phyloP scores from a whole-genome alignment of 2,113 vertebrate species.

The Alaudala cheleensis region DNA sequence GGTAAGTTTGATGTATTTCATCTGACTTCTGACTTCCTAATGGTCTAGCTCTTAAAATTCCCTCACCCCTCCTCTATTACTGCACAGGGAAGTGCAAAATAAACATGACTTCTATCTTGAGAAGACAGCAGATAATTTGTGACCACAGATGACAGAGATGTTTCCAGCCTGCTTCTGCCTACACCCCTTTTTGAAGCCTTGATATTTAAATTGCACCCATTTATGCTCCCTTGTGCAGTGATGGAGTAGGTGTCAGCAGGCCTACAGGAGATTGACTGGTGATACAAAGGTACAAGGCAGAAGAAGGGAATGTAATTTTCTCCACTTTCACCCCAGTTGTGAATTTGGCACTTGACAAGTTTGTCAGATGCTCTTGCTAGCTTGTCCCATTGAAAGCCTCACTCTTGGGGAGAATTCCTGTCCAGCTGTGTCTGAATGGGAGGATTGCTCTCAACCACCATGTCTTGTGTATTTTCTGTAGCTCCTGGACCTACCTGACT shows the following conservation, averaged over 20 bases:
- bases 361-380: neutral
- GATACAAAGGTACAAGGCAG: neutral
- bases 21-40: slow-evolving; percentile 11
- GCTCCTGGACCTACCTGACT: neutral
- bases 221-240: neutral
- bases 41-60: neutral
- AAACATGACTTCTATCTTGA: neutral
- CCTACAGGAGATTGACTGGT: neutral
- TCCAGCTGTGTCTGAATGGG: neutral
- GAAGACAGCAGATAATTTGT: neutral
- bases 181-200: slow-evolving; percentile 2
- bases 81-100: neutral
- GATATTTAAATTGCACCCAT: slow-evolving; percentile 24
- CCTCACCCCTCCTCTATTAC: neutral
- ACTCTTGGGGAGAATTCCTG: neutral
- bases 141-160: neutral
- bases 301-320: neutral
- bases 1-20: neutral
- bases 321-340: neutral
- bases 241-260: neutral
- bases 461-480: neutral
- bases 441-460: neutral
- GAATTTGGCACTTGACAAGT: neutral
- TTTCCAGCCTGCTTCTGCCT: slow-evolving; percentile 15
- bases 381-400: neutral